Percentiles rank a stretch among this genome's conserved stretches.
These are phyloP conservation scores for Rattus norvegicus DNA, from an alignment of 2,113 vertebrate genomes.

Conservation along the genomic window DNA sequence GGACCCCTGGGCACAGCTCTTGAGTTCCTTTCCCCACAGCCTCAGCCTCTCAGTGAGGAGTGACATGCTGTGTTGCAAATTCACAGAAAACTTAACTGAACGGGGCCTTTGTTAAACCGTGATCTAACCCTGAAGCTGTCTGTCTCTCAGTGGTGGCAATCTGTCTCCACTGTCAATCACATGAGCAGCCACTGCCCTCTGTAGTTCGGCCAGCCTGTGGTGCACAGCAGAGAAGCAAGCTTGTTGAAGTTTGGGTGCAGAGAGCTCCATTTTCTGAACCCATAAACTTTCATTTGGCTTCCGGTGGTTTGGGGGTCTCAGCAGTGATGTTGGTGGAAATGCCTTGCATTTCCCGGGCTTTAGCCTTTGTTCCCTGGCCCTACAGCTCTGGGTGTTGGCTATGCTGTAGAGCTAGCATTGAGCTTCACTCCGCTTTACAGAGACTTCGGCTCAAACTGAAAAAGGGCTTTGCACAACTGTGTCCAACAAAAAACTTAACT, in stretches of 20 bases:
- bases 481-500: too few relatives aligned
- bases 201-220: fast-evolving
- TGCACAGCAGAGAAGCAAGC: background rate
- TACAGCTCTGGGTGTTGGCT: background rate
- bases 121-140: fast-evolving
- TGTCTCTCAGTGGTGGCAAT: background rate
- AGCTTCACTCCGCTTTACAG: background rate
- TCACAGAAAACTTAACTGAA: too few relatives aligned
- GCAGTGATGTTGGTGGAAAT: too few relatives aligned
- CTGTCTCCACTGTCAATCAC: background rate
- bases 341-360: background rate
- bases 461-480: fast-evolving
- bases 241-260: background rate
- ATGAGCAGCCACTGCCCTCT: too few relatives aligned
- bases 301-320: background rate
- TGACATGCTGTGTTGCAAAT: fast-evolving
- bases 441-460: background rate
- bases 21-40: background rate
- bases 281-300: background rate
- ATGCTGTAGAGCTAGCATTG: background rate
- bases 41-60: background rate
- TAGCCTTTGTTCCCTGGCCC: too few relatives aligned
- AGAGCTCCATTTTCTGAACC: background rate
- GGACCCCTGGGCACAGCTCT: background rate
- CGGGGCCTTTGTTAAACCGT: background rate